phyloP scores from a whole-genome alignment of 2,113 vertebrate genomes.

The Mixornis gularis region DNA sequence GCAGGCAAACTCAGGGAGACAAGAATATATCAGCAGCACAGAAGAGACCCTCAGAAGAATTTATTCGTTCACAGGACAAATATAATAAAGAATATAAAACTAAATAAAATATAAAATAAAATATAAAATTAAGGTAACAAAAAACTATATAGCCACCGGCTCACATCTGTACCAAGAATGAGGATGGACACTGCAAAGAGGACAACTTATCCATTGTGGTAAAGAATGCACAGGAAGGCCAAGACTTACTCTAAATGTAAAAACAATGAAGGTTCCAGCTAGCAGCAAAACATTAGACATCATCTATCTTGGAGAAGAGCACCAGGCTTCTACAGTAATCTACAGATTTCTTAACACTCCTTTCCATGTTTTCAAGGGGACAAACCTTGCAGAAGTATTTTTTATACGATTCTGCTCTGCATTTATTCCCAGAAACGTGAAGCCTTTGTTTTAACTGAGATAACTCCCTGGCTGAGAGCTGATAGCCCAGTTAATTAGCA shows the following conservation, averaged over 20 bases:
- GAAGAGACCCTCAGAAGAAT: not conserved
- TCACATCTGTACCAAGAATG: not conserved
- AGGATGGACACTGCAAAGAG: not conserved
- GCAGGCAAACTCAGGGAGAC: not conserved
- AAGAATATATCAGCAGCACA: not conserved
- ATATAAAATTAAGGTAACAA: not conserved
- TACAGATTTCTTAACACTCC: not conserved
- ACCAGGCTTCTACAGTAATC: not conserved
- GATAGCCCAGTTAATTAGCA: not conserved
- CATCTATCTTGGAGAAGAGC: not conserved
- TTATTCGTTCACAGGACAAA: not conserved
- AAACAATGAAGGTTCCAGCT: not conserved
- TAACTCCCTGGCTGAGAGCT: not conserved
- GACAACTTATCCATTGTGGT: not conserved
- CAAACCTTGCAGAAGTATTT: not conserved
- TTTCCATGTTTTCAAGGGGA: not conserved
- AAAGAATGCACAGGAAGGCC: not conserved
- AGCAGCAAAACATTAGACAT: rapidly evolving
- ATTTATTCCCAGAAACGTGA: not conserved
- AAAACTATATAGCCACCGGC: not conserved
- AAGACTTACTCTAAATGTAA: not conserved
- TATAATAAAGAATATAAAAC: not conserved
- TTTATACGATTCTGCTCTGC: not conserved
- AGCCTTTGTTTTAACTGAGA: not conserved
- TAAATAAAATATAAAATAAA: not conserved